Conservation (phyloP, 2,888 invertebrate species). For the Sericinus montela region DNA sequence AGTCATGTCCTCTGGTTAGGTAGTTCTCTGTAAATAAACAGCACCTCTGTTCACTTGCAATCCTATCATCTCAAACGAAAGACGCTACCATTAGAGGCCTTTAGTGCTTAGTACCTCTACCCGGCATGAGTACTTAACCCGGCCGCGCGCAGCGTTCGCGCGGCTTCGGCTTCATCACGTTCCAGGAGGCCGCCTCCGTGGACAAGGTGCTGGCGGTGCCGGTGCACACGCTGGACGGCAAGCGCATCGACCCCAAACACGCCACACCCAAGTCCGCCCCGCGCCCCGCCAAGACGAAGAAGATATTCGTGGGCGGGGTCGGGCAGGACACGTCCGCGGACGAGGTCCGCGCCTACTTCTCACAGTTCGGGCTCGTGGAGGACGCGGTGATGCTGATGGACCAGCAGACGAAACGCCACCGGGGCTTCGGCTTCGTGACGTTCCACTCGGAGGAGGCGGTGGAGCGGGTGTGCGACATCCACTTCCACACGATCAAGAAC, state of each 20-base stretch:
- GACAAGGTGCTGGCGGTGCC: slow-evolving; percentile 95
- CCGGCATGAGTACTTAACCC: slow-evolving; percentile 19
- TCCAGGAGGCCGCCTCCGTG: slow-evolving; percentile 93
- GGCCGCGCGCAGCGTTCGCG: slow-evolving; percentile 90
- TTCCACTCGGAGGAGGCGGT: slow-evolving; percentile 95
- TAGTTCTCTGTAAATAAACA: neutral
- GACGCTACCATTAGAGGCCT: neutral
- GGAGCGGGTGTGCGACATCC: slow-evolving; percentile 95
- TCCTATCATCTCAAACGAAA: neutral
- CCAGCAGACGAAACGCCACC: slow-evolving; percentile 94
- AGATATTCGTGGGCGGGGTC: slow-evolving; percentile 95
- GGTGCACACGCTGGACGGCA: slow-evolving; percentile 94
- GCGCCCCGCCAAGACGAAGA: slow-evolving; percentile 92
- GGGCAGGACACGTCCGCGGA: slow-evolving; percentile 95
- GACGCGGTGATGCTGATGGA: slow-evolving; percentile 97
- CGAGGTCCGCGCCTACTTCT: slow-evolving; percentile 93
- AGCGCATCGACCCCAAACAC: slow-evolving; percentile 96
- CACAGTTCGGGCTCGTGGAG: slow-evolving; percentile 93
- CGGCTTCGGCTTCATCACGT: slow-evolving; percentile 96
- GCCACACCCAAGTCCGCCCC: slow-evolving; percentile 95
- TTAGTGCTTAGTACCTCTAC: neutral
- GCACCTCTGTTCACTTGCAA: neutral
- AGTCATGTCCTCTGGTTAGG: neutral
- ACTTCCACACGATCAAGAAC: slow-evolving; percentile 95
- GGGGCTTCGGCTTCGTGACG: slow-evolving; percentile 95